Evolutionary conservation across 2,113 vertebrate species (phyloP), one percentile per base, ranked within the genome.

Genomic region (Alosa alosa): DNA sequence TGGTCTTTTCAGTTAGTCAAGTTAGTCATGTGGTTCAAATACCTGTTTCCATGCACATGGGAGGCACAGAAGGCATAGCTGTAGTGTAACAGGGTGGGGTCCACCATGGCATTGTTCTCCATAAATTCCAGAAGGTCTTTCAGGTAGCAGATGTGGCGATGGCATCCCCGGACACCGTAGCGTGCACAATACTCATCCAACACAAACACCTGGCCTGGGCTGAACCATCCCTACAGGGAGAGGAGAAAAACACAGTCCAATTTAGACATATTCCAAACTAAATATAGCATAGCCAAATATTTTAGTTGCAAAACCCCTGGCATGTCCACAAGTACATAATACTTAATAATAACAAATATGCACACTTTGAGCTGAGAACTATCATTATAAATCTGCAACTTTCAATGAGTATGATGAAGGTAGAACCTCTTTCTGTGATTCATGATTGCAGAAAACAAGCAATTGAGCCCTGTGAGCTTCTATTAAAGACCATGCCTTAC

Each of bases 1-100:
- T 44, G 31, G 31, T 31, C 31, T 31, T 31, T 31, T 31, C 31
- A 31, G 31, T 31, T n/a, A 2, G n/a, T 25, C 31, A 31, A 25
- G 25, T 31, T 11, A 25, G 64, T 68, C n/a, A 31, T 0, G 25
- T 68, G 64, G 64, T 31, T 3, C n/a, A 31, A 31, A 89, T 97
- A 99, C 98, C 97, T 97, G 97, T 99, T 99, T 82, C 98, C 98
- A 11, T 99, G 98, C 92, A 99, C 96, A 9, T 99, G 98, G 86
- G 98, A 99, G 88, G 97, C 98, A 75, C 98, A 99, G 95, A 99
- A 99, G 84, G 98, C 98, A 91, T 99, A 99, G 95, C 98, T 99
- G 95, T 99, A 99, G 94, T 99, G 98, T 25, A 99, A 97, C 86
- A 99, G 95, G 55, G 97, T 99, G 81, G 98, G 98, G 93, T 99